Conservation (phyloP, 2,113 vertebrate species). For the Heterotis niloticus region DNA sequence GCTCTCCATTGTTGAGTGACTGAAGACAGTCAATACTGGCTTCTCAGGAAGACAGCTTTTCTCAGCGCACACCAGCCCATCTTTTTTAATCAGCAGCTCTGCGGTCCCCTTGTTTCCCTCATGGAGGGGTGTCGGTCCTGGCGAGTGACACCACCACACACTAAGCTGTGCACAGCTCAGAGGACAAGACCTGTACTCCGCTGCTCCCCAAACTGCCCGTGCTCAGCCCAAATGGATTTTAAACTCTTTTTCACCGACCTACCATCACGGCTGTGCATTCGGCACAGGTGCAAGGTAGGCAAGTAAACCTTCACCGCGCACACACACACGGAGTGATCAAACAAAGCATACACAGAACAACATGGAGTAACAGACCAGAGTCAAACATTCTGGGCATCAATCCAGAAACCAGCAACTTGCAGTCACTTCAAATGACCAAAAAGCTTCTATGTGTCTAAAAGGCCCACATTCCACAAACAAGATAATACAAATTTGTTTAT, state of each 20-base stretch:
- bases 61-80: neutral
- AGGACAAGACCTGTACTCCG: neutral
- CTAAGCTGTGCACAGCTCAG: neutral
- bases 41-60: neutral
- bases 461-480: too few relatives aligned
- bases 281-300: neutral
- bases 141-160: neutral
- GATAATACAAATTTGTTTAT: too few relatives aligned
- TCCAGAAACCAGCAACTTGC: neutral
- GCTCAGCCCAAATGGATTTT: constrained; percentile 42
- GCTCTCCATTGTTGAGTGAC: neutral
- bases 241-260: constrained; percentile 60
- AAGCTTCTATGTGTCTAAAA: too few relatives aligned
- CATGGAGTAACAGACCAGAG: neutral
- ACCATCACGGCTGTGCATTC: constrained; percentile 67
- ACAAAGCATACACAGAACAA: neutral
- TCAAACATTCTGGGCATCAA: neutral
- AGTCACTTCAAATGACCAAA: too few relatives aligned
- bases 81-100: constrained; percentile 14
- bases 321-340: neutral
- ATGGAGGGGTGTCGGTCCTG: neutral
- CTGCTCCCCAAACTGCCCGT: neutral
- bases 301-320: neutral
- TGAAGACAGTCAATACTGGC: neutral
- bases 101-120: neutral